Evolutionary conservation across 2,888 invertebrate genomes (phyloP), one percentile per base, ranked within the genome.

Genomic region (Chironomus tentans): DNA sequence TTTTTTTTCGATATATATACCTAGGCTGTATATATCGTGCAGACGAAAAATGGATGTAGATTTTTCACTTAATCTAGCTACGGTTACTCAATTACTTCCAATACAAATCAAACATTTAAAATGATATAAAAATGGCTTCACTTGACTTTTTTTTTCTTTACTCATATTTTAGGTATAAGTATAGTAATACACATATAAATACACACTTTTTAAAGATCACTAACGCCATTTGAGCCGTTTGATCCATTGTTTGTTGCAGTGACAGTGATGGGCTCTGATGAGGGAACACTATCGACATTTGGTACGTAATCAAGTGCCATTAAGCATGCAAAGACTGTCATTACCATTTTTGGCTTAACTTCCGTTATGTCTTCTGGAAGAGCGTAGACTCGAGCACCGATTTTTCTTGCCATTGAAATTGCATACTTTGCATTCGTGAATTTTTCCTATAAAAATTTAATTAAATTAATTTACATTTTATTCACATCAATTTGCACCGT

Each of bases 301-400:
- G 97, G 97, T 81, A 95, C 90, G 85, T 96, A 97, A 87, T 97
- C 98, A 81, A 95, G 89, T 38, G 96, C 95, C 98, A 99, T 99
- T 81, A 99, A 89, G 83, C 98, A 98, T 38, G 99, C 98, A 86
- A 99, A 99, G 79, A 99, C 94, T 3, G 99, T 99, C 98, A 99
- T 97, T 77, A 99, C 94, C 97, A 99, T 96, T 86, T 98, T 99
- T 77, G 92, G 94, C 84, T 98, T 98, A 22, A 97, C 92, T 86
- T 99, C 98, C 50, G 97, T 94, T 81, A 99, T 98, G 86, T 99
- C 98, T 84, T 99, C 98, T 15, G 98, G 98, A 77, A 99, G 87
- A 6, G 99, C 99, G 85, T 99, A 99, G 18, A 99, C 97, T 77
- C 97, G 90, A 71, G 98, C 98, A 78, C 99, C 99, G 81, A 95